Conservation (phyloP, 2,113 vertebrate genomes). For the Otis tarda region DNA sequence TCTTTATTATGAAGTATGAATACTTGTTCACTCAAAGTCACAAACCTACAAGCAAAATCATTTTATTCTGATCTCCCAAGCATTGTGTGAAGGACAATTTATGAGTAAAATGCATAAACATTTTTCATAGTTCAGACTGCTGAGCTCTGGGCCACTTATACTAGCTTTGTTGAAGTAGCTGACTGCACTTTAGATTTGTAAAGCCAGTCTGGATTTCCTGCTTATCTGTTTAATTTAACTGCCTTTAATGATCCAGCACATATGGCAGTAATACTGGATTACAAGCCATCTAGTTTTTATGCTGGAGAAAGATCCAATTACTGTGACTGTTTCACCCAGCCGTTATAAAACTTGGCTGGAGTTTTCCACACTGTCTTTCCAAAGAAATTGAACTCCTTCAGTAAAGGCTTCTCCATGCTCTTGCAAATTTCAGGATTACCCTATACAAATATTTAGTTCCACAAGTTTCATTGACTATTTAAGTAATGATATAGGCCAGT, state of each 20-base stretch:
- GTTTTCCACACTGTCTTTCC: not conserved
- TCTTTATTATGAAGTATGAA: not conserved
- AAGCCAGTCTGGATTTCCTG: conserved; percentile 7
- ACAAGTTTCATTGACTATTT: not conserved
- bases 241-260: not conserved
- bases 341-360: not conserved
- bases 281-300: conserved; percentile 4
- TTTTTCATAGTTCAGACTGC: not conserved
- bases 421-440: not conserved
- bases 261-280: not conserved
- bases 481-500: not conserved
- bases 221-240: conserved; percentile 22
- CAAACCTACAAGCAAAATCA: not conserved
- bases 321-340: not conserved
- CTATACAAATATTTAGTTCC: not conserved
- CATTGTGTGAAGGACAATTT: not conserved
- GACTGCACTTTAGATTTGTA: not conserved
- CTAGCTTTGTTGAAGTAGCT: not conserved
- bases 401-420: not conserved
- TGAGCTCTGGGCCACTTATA: not conserved
- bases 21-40: not conserved
- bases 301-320: not conserved
- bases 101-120: not conserved
- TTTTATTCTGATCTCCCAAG: not conserved
- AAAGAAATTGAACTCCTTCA: not conserved